phyloP scores from a whole-genome alignment of 2,113 vertebrate genomes.

The Tonatia bakeri region DNA sequence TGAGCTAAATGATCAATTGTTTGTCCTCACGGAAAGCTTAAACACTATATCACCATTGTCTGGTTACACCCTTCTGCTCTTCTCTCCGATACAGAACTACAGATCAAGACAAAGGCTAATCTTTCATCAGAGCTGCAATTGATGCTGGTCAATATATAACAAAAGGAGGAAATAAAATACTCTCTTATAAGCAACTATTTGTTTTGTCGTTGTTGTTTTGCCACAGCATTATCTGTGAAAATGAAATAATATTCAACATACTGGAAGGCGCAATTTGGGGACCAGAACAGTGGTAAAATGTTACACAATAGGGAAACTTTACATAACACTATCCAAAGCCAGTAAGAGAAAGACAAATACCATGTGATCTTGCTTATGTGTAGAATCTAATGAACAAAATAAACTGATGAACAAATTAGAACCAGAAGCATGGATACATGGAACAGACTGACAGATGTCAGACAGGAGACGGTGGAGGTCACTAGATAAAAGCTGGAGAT shows the following conservation, averaged over 20 bases:
- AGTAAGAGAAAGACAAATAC: too few relatives aligned
- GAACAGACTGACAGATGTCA: too few relatives aligned
- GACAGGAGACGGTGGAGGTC: too few relatives aligned
- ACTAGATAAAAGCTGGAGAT: too few relatives aligned
- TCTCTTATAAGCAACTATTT: neutral
- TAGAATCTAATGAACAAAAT: too few relatives aligned
- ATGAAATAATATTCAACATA: neutral
- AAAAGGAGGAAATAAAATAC: neutral
- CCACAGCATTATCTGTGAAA: neutral
- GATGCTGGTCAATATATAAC: neutral
- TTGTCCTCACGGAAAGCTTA: neutral
- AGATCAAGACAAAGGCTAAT: neutral
- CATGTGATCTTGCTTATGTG: too few relatives aligned
- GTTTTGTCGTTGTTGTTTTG: neutral
- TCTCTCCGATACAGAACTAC: neutral
- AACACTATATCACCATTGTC: neutral
- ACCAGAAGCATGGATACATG: too few relatives aligned
- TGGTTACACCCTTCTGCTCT: neutral
- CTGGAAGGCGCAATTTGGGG: neutral
- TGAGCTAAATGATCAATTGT: neutral
- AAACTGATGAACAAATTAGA: too few relatives aligned
- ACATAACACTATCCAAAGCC: neutral
- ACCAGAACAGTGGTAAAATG: neutral
- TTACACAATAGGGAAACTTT: neutral
- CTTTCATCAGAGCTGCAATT: neutral